Conservation (phyloP, 2,797 vertebrate species). For the Neoniphon sammara region DNA sequence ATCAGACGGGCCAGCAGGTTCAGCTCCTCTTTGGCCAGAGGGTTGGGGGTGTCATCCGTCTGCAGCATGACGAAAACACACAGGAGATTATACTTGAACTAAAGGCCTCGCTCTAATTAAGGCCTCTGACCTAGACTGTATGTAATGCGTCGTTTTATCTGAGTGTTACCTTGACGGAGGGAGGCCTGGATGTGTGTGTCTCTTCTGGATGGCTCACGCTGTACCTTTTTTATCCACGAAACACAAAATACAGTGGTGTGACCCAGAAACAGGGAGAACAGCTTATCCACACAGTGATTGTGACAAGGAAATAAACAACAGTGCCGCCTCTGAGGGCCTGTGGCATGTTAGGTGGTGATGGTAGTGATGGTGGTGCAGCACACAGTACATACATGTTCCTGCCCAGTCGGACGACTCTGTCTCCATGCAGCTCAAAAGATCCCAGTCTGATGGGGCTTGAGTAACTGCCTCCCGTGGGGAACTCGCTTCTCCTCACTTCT, state of each 20-base stretch:
- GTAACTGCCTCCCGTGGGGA: slow-evolving; percentile 86
- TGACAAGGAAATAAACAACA: not conserved
- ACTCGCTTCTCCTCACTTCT: slow-evolving; percentile 84
- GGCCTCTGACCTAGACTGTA: too few relatives aligned
- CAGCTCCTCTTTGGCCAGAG: slow-evolving; percentile 93
- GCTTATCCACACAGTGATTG: slow-evolving; percentile 1
- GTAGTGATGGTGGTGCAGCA: not conserved
- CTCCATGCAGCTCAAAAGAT: slow-evolving; percentile 89
- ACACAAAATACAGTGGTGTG: slow-evolving; percentile 6
- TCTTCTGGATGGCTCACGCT: slow-evolving; percentile 81
- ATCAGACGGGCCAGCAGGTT: slow-evolving; percentile 92
- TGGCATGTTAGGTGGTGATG: not conserved
- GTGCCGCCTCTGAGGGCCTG: not conserved
- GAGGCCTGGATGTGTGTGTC: slow-evolving; percentile 78
- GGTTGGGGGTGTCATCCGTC: slow-evolving; percentile 84
- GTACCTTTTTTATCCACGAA: slow-evolving; percentile 82
- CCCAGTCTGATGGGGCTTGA: slow-evolving; percentile 82
- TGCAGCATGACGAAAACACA: slow-evolving; percentile 56
- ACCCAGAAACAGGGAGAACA: not conserved
- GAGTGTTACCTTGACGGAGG: slow-evolving; percentile 81
- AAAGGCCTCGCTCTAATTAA: too few relatives aligned
- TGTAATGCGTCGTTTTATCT: too few relatives aligned
- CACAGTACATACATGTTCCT: slow-evolving; percentile 87
- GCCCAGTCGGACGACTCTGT: slow-evolving; percentile 89
- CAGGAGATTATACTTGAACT: too few relatives aligned